phyloP scores from a whole-genome alignment of 2,888 invertebrate species.

The Allacma fusca region DNA sequence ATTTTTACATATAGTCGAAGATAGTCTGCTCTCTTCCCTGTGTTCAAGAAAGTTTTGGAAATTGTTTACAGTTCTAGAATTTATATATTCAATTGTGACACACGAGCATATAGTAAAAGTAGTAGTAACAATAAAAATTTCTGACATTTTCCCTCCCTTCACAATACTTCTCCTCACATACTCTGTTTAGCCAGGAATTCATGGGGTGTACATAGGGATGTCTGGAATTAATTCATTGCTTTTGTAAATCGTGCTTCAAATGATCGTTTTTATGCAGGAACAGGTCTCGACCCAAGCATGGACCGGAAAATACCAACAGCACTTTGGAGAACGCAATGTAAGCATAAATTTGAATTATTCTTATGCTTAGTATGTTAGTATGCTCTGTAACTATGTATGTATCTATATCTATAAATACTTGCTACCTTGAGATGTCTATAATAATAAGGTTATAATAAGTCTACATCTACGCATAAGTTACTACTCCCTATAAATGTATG shows the following conservation, averaged over 20 bases:
- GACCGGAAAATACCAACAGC: conserved; percentile 58
- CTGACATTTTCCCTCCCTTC: conserved; percentile 5
- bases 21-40: too few species aligned
- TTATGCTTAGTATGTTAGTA: background rate
- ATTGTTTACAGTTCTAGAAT: background rate
- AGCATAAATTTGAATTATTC: conserved; percentile 46
- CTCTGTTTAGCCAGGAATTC: background rate
- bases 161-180: background rate
- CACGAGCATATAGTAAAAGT: background rate
- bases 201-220: background rate
- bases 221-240: conserved; percentile 25
- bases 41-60: too few species aligned
- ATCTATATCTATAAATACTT: too few species aligned
- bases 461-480: too few species aligned
- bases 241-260: conserved; percentile 30
- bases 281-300: conserved; percentile 49
- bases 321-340: conserved; percentile 59
- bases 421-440: too few species aligned
- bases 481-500: too few species aligned
- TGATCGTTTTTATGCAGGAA: conserved; percentile 47
- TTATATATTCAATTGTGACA: background rate
- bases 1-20: too few species aligned
- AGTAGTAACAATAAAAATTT: conserved; percentile 14
- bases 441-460: too few species aligned
- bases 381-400: background rate